Percentiles rank a stretch among this genome's conserved stretches.
Evolutionary conservation across 1,140 invertebrate genomes (phyloP).

Genomic region (Penaeus chinensis): DNA sequence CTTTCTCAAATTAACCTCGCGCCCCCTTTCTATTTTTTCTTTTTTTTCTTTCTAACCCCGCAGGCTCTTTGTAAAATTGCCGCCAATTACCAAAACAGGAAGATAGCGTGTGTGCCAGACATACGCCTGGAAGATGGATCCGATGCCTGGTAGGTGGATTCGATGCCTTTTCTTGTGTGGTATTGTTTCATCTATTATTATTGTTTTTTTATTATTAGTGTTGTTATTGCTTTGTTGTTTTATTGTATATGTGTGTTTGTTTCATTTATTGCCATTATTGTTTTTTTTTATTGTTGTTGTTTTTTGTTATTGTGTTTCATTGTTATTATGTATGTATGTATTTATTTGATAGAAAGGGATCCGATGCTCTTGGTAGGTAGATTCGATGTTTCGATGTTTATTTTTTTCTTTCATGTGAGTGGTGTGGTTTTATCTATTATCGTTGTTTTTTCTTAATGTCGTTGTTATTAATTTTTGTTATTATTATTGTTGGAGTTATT

Average conservation of each 20-base stretch:
- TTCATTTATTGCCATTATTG: background rate
- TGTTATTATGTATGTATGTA: too few relatives aligned
- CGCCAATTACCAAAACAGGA: conserved; percentile 87
- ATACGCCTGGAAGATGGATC: conserved; percentile 68
- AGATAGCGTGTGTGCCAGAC: conserved; percentile 90
- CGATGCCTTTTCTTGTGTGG: background rate
- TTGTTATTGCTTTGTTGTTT: background rate
- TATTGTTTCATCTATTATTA: background rate
- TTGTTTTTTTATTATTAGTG: background rate
- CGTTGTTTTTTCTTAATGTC: too few relatives aligned
- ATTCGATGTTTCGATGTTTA: too few relatives aligned
- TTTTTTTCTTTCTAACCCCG: background rate
- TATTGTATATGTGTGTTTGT: background rate
- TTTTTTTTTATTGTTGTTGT: background rate
- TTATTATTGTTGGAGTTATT: too few relatives aligned
- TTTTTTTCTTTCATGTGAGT: too few relatives aligned
- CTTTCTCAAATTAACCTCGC: too few relatives aligned
- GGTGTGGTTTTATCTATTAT: too few relatives aligned
- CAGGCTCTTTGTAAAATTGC: conserved; percentile 32
- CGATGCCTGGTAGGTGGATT: conserved; percentile 40
- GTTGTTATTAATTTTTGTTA: too few relatives aligned
- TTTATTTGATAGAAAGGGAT: too few relatives aligned
- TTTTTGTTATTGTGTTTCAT: background rate
- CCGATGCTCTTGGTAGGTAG: too few relatives aligned
- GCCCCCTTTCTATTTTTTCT: background rate